These are phyloP conservation scores for Myotis pilosus DNA, from an alignment of 2,797 vertebrate species.

Conservation along the genomic window DNA sequence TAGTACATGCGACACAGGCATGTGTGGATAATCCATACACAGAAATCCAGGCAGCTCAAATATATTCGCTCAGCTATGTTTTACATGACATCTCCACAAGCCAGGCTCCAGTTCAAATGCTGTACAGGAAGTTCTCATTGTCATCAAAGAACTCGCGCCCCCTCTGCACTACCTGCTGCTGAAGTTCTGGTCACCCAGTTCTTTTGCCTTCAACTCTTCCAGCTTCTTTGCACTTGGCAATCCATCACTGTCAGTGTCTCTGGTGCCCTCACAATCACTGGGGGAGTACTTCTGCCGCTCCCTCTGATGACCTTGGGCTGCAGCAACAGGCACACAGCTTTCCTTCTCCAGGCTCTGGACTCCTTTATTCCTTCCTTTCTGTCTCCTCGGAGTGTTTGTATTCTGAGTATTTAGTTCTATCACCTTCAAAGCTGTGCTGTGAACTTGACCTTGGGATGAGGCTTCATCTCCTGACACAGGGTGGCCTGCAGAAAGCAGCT, in stretches of 20 bases:
- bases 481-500: neutral
- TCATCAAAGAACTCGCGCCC: no score
- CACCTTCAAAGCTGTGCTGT: neutral
- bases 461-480: neutral
- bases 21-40: neutral
- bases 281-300: neutral
- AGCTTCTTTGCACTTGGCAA: conserved; percentile 80
- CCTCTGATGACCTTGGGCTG: neutral
- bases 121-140: no score
- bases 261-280: conserved; percentile 37
- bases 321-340: neutral
- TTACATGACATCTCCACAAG: no score
- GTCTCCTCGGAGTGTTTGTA: neutral
- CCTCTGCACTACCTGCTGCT: conserved; percentile 56
- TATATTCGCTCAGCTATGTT: no score
- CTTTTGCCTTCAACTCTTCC: conserved; percentile 64
- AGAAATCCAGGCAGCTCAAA: neutral
- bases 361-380: neutral
- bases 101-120: no score
- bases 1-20: neutral
- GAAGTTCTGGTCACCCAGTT: conserved; percentile 65
- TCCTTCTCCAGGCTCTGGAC: neutral
- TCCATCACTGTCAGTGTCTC: conserved; percentile 43
- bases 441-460: neutral
- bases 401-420: neutral